These are phyloP conservation scores for Alloplasta piceator DNA, from an alignment of 2,888 invertebrate genomes.

Conservation along the genomic window DNA sequence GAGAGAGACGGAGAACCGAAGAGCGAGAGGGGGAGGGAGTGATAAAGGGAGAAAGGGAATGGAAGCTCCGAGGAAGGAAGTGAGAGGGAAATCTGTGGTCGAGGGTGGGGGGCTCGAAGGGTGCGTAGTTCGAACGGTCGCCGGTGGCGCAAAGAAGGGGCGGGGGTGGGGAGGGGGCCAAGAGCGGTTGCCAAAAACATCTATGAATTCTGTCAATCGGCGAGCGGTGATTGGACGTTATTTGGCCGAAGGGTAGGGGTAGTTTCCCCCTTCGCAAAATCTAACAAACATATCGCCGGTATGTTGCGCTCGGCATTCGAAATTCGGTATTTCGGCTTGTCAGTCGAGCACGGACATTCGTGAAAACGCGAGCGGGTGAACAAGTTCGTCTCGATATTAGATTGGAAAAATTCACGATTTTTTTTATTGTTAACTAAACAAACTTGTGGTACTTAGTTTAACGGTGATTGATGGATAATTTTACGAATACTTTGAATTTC, in stretches of 20 bases:
- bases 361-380: conserved; percentile 29
- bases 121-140: background rate
- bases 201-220: conserved; percentile 63
- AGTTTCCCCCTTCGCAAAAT: conserved; percentile 70
- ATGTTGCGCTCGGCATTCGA: conserved; percentile 64
- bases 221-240: conserved; percentile 60
- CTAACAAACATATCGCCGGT: conserved; percentile 70
- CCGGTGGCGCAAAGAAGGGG: background rate
- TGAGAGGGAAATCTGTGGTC: conserved; percentile 14
- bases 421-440: no score
- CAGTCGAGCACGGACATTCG: conserved; percentile 71
- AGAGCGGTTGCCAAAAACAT: conserved; percentile 53
- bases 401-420: background rate
- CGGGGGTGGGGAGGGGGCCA: conserved; percentile 3
- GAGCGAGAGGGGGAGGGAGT: background rate
- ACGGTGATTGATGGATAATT: conserved; percentile 62
- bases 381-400: background rate
- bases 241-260: conserved; percentile 69
- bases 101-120: conserved; percentile 20
- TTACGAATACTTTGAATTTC: conserved; percentile 43
- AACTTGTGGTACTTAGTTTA: conserved; percentile 35
- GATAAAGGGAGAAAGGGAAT: conserved; percentile 11
- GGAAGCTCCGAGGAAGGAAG: conserved; percentile 13
- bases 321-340: conserved; percentile 61
- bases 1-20: conserved; percentile 12